These are phyloP conservation scores for Apodemus speciosus DNA, from an alignment of 2,113 vertebrate species.

Conservation along the genomic window DNA sequence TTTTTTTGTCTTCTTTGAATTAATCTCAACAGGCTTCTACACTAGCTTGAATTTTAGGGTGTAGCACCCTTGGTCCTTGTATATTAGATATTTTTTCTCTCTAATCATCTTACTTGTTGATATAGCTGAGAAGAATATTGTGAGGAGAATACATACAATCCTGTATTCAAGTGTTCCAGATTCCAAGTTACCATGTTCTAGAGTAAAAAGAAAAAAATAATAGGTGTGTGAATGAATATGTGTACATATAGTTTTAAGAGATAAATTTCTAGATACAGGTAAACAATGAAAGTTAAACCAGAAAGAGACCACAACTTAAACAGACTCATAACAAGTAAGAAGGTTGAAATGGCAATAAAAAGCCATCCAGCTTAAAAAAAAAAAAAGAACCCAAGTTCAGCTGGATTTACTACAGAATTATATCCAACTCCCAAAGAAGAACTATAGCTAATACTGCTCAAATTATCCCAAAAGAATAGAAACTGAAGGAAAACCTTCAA, in stretches of 20 bases:
- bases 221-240: accelerated
- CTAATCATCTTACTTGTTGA: conserved; percentile 7
- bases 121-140: not conserved
- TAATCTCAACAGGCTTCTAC: not conserved
- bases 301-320: not conserved
- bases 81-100: not conserved
- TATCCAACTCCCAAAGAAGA: not conserved
- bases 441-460: not conserved
- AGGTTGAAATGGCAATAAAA: not conserved
- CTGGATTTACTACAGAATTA: not conserved
- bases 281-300: not conserved
- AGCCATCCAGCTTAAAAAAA: not conserved
- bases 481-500: not conserved
- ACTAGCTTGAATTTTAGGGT: not conserved
- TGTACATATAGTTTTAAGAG: not conserved
- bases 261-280: not conserved
- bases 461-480: not conserved
- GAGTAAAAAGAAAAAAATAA: not conserved
- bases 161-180: not conserved
- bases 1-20: not conserved
- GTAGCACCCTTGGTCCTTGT: not conserved
- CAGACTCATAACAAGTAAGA: not conserved
- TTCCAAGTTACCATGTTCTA: not conserved
- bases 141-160: not conserved
- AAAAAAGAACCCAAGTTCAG: not conserved